Percentiles rank a stretch among this genome's conserved stretches.
Conservation (phyloP, 2,888 invertebrate genomes). For the Hirtodrosophila cameraria region DNA sequence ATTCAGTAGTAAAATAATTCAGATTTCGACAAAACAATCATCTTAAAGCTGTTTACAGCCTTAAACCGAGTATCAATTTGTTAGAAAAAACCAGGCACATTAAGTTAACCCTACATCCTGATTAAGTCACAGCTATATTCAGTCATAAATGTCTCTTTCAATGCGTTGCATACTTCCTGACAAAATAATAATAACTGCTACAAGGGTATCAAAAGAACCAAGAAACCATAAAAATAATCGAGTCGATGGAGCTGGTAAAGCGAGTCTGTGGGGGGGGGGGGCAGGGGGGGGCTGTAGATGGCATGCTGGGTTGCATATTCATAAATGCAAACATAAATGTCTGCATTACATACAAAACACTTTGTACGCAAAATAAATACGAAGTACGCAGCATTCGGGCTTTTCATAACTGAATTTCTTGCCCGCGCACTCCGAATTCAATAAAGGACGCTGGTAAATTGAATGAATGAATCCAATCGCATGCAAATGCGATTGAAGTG, state of each 20-base stretch:
- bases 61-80: no score
- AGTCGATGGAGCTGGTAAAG: conserved; percentile 6
- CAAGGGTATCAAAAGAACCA: conserved; percentile 28
- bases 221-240: conserved; percentile 47
- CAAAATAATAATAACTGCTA: background rate
- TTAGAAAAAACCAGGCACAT: no score
- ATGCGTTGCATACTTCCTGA: no score
- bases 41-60: no score
- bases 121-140: no score
- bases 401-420: conserved; percentile 67
- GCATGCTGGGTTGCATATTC: conserved; percentile 31
- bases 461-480: conserved; percentile 61
- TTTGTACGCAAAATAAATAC: conserved; percentile 53
- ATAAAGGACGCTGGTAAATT: conserved; percentile 48
- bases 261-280: background rate
- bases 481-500: conserved; percentile 70
- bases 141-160: no score
- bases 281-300: background rate
- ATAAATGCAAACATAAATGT: conserved; percentile 66
- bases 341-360: conserved; percentile 48
- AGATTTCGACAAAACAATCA: no score
- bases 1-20: no score
- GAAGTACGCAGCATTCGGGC: conserved; percentile 54
- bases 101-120: no score
- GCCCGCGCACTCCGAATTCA: conserved; percentile 29